These are phyloP conservation scores for Kradibia gibbosae DNA, from an alignment of 1,140 invertebrate species.

Conservation along the genomic window DNA sequence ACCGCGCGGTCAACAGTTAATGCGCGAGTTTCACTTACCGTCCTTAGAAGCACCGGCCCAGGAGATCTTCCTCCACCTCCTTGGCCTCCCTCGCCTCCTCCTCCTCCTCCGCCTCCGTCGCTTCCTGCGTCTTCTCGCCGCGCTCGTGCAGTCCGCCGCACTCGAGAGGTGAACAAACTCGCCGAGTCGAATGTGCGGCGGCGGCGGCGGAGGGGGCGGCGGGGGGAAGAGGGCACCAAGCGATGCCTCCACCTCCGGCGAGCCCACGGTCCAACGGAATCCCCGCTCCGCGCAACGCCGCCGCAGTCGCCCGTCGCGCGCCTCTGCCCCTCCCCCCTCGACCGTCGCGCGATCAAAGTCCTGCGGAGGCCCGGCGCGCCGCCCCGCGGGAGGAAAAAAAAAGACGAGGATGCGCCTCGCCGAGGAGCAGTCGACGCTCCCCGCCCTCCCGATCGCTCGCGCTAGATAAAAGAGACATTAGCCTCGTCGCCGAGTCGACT, in stretches of 20 bases:
- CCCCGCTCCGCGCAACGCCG: background rate
- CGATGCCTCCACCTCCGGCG: too few relatives aligned
- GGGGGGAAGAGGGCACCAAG: background rate
- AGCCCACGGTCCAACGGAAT: background rate
- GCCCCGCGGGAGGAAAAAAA: background rate
- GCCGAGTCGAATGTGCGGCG: background rate
- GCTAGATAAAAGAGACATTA: slow-evolving; percentile 8
- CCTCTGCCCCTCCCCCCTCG: too few relatives aligned
- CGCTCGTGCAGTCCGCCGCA: background rate
- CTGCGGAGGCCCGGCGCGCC: too few relatives aligned
- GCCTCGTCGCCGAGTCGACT: background rate
- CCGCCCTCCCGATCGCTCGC: background rate
- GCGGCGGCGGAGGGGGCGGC: too few relatives aligned
- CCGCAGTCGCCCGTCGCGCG: too few relatives aligned
- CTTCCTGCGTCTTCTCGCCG: background rate
- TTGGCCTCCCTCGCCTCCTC: background rate
- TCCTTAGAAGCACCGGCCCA: background rate
- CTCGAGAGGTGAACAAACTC: slow-evolving; percentile 46
- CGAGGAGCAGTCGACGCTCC: background rate
- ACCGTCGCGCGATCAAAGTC: too few relatives aligned
- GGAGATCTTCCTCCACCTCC: background rate
- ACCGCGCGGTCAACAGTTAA: slow-evolving; percentile 27
- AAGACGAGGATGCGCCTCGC: background rate
- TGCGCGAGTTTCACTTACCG: slow-evolving; percentile 38
- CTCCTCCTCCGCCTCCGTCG: background rate